Evolutionary conservation across 2,888 invertebrate genomes (phyloP), one percentile per base, ranked within the genome.

Genomic region (Dryocosmus kuriphilus): DNA sequence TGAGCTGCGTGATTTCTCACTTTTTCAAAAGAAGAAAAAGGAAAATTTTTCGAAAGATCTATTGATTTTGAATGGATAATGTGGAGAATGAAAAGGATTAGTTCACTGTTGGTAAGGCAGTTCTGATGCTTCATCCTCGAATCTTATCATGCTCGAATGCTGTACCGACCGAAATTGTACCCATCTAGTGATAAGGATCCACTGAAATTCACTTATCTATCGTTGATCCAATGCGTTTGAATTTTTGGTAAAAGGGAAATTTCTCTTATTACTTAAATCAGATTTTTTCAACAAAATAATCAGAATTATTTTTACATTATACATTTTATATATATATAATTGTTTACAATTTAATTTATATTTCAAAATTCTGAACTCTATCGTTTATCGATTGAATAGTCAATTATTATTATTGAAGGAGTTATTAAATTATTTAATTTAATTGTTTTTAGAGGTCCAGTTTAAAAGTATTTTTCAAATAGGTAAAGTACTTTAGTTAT

Each of bases 151-250:
- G 30, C 22, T 51, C 32, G 71, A 32, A 55, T 51, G 32, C n/a
- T 71, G 46, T 71, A 71, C 71, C 71, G 71, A 55, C 71, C 11
- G 51, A n/a, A 32, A 71, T 32, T 46, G 19, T 19, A 67, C 27
- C 19, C 65, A 14, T 22, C 22, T 22, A 24, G 7, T 65, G 38
- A 24, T 65, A 41, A 46, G 27, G 27, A 38, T 38, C 24, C 22
- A 65, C 65, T 46, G 41, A 19, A 46, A 2, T 60, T 55, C 32
- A 32, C 51, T 71, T 71, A 71, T 32, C 71, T 11, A 32, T 55
- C 32, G 32, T 71, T 32, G 51, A 71, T 32, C 8, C 32, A 32
- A 11, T 16, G 11, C 11, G 24, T 27, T 6, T 16, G 11, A 46
- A n/a, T 51, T 71, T 71, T 32, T 5, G 51, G 46, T 51, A 71